These are phyloP conservation scores for Notodonta dromedarius DNA, from an alignment of 2,888 invertebrate genomes.

Conservation along the genomic window DNA sequence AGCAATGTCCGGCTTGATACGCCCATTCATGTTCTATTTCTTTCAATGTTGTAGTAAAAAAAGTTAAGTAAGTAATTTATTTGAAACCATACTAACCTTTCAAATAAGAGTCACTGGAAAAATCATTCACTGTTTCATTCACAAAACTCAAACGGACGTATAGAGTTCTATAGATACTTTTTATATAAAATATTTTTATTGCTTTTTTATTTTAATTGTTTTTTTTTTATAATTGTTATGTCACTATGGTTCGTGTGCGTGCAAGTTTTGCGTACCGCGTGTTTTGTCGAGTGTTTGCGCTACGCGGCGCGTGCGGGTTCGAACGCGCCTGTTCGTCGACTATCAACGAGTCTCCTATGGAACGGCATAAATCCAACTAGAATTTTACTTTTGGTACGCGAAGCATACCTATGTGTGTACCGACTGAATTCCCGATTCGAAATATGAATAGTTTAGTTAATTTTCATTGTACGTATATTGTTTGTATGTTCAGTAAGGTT, in stretches of 20 bases:
- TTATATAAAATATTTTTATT: slow-evolving; percentile 18
- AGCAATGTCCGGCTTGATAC: slow-evolving; percentile 22
- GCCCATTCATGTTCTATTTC: slow-evolving; percentile 12
- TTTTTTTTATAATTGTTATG: slow-evolving; percentile 29
- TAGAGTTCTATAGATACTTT: slow-evolving; percentile 17
- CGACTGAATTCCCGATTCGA: slow-evolving; percentile 35
- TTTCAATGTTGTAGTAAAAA: slow-evolving; percentile 12
- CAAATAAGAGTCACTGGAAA: slow-evolving; percentile 58
- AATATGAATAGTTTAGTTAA: slow-evolving; percentile 22
- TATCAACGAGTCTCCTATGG: slow-evolving; percentile 53
- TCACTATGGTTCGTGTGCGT: slow-evolving; percentile 42
- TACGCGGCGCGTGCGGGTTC: slow-evolving; percentile 60
- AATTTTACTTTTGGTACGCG: slow-evolving; percentile 52
- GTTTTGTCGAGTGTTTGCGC: slow-evolving; percentile 43
- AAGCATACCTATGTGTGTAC: slow-evolving; percentile 37
- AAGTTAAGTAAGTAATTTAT: slow-evolving; percentile 37
- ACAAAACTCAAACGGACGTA: slow-evolving; percentile 40
- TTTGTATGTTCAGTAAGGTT: neutral
- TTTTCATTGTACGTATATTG: slow-evolving; percentile 10
- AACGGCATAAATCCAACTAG: slow-evolving; percentile 53
- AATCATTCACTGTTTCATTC: slow-evolving; percentile 63
- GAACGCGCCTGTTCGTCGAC: slow-evolving; percentile 66
- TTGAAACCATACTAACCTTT: slow-evolving; percentile 63
- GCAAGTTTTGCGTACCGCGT: slow-evolving; percentile 55
- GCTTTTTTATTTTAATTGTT: slow-evolving; percentile 20